Base-by-base conservation (phyloP, 2,797 vertebrate species). In the Vultur gryphus region DNA sequence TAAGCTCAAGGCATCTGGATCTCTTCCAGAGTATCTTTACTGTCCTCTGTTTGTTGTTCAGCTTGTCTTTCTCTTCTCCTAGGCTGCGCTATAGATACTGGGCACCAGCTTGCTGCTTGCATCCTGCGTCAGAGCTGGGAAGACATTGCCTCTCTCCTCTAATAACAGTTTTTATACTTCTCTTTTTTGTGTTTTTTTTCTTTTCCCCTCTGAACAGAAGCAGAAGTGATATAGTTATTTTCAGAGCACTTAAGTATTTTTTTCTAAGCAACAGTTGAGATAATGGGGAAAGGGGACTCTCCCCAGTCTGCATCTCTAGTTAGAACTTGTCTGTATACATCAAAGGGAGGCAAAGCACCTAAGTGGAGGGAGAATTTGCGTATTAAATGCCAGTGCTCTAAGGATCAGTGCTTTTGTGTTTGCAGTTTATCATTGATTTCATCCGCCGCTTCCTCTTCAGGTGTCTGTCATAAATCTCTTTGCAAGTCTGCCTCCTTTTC, bases 251-350 rank as follows among this genome's bases (percentile, higher is more conserved):
- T 87, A 37, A 37, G 37, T 37, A 37, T 37, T 37, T 37, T 37
- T 37, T 37, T 37, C 37, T 37, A 37, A 37, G 37, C 37, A 37
- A 37, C 37, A 37, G 37, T 37, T 37, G 37, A 37, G 37, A 84
- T 86, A 84, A 49, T 90, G 84, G 52, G 65, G 57, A 72, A 79
- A 52, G 59, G 58, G 43, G 65, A 48, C 49, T 90, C 78, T 62
- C 31, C 35, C 59, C 23, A 29, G n/a, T 73, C 81, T 52, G 54
- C 71, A 15, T 70, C 33, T 90, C 95, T 71, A 59, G 94, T 93
- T 88, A 41, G 61, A 57, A 89, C 93, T 93, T 97, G 97, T 48
- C 89, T 75, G 43, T 64, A 6, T 66, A 57, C 77, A 80, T 94
- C 83, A 94, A 95, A 91, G 92, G 43, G 46, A 93, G 81, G 52